These are phyloP conservation scores for Temnothorax nylanderi DNA, from an alignment of 1,140 invertebrate species.

Conservation along the genomic window DNA sequence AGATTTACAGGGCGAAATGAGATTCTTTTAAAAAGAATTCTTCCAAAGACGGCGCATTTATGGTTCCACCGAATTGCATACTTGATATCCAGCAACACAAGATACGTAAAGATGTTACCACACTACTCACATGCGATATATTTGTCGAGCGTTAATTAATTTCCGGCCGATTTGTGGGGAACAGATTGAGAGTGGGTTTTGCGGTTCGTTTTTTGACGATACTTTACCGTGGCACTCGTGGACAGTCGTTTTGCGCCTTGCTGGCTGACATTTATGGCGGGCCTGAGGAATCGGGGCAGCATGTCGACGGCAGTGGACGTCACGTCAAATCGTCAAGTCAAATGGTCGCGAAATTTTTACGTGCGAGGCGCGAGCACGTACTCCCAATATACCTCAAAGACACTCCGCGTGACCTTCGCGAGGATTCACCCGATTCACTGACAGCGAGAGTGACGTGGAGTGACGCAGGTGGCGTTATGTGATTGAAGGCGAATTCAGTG, in stretches of 20 bases:
- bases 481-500: neutral
- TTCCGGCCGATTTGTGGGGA: neutral
- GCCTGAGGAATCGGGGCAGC: constrained; percentile 80
- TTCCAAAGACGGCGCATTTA: neutral
- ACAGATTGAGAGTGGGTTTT: neutral
- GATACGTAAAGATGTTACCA: neutral
- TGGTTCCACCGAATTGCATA: neutral
- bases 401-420: constrained; percentile 61
- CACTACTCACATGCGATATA: neutral
- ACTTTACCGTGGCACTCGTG: constrained; percentile 79
- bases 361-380: neutral
- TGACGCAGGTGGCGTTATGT: neutral
- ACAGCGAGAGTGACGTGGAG: neutral
- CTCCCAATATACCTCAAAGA: constrained; percentile 59
- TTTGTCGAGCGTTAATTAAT: neutral
- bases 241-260: constrained; percentile 81
- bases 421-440: constrained; percentile 15
- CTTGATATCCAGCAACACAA: neutral
- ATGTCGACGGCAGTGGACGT: constrained; percentile 67
- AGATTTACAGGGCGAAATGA: neutral
- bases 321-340: too few species aligned
- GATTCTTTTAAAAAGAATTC: neutral
- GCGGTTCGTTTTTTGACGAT: neutral
- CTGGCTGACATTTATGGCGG: constrained; percentile 74
- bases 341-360: neutral